Evolutionary conservation across 2,888 invertebrate genomes (phyloP), one percentile per base, ranked within the genome.

Genomic region (Pelosia muscerda): DNA sequence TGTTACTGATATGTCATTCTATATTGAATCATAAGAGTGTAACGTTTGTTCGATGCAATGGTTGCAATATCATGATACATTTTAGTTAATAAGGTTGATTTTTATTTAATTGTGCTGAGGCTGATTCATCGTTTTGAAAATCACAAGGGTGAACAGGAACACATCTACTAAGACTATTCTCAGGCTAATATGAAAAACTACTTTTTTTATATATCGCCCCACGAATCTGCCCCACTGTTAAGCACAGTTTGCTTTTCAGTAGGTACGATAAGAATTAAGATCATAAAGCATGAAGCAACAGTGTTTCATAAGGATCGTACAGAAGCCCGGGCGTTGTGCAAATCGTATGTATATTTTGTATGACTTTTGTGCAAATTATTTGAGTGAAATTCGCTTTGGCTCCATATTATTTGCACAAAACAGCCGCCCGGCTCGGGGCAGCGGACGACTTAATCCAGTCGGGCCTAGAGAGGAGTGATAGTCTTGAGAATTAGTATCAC

Each of bases 71-170:
- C 67, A 69, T 75, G 54, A 69, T 71, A 68, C 66, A 66, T 25
- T 61, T 69, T 79, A 75, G 72, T 69, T 71, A 10, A 31, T 74
- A 77, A 79, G 76, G 72, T 74, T 73, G 74, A 75, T 77, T 78
- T 77, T 68, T 63, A 66, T 69, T 68, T 67, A 65, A 73, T 65
- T 75, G 65, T 76, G 65, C 73, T 61, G 61, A 60, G 53, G 28
- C 58, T 23, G 56, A 62, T 63, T 62, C 68, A 59, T 63, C 60
- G 60, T 31, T 38, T 61, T 42, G 23, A 65, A 53, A 61, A 70
- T 65, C 62, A 58, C 57, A 25, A 34, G 22, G 56, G 66, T 60
- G 38, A 42, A 66, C 66, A 61, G 55, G 38, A 42, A 66, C 66
- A 61, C 8, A 19, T 56, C 31, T 34, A 56, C 2, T 28, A 19